Evolutionary conservation across 2,797 vertebrate genomes (phyloP).

Genomic region (Buphagus erythrorhynchus): DNA sequence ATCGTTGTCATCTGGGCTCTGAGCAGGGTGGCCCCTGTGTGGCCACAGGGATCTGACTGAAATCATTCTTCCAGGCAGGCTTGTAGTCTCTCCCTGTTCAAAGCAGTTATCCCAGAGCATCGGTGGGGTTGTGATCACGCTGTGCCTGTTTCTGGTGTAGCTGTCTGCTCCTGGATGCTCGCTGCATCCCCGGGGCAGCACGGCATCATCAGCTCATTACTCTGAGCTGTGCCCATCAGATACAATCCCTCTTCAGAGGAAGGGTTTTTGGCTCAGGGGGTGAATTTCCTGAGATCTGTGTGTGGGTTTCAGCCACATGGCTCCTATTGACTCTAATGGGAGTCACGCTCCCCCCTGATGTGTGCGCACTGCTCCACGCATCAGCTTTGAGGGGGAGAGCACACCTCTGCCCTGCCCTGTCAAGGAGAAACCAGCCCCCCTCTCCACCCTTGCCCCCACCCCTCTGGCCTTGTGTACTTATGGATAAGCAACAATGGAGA

Average conservation of each 20-base stretch:
- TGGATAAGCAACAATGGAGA: slow-evolving; percentile 35
- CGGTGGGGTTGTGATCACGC: not conserved
- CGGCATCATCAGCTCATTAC: not conserved
- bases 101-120: not conserved
- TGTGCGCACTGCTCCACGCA: not conserved
- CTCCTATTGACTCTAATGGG: slow-evolving; percentile 45
- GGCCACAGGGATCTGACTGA: not conserved
- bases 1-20: not conserved
- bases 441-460: not conserved
- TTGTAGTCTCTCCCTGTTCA: not conserved
- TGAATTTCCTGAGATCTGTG: slow-evolving; percentile 9
- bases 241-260: slow-evolving; percentile 19
- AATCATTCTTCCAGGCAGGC: not conserved
- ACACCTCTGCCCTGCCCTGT: not conserved
- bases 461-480: slow-evolving; percentile 33
- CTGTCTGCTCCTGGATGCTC: not conserved
- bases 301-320: slow-evolving; percentile 60
- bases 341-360: slow-evolving; percentile 14
- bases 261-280: slow-evolving; percentile 13
- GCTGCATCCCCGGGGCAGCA: not conserved
- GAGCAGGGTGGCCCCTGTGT: not conserved
- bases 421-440: not conserved
- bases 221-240: slow-evolving; percentile 50
- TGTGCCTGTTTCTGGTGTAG: not conserved
- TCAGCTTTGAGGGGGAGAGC: not conserved